phyloP scores from a whole-genome alignment of 1,140 invertebrate genomes.

The Neodiprion lecontei region DNA sequence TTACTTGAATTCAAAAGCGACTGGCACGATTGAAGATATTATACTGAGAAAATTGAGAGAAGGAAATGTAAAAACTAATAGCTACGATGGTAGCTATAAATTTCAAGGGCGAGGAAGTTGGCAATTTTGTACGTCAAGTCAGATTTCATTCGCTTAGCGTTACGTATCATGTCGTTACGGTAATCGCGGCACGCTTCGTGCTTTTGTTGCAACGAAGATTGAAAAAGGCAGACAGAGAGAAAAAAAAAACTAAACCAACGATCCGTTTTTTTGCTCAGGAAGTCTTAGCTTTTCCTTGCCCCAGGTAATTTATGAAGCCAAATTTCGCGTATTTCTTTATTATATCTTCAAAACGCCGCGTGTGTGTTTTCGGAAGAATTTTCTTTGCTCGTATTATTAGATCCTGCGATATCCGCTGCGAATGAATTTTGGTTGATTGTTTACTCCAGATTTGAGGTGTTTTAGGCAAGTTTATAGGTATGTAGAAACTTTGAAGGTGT shows the following conservation, averaged over 20 bases:
- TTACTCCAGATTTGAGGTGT: too few species aligned
- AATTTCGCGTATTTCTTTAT: neutral
- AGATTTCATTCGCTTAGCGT: neutral
- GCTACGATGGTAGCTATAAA: too few species aligned
- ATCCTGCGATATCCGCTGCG: too few species aligned
- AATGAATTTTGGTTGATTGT: too few species aligned
- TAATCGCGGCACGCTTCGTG: neutral
- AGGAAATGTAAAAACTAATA: too few species aligned
- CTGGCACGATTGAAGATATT: too few species aligned
- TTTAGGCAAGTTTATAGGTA: too few species aligned
- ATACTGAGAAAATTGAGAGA: too few species aligned
- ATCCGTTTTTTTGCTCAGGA: neutral
- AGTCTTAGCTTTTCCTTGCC: neutral
- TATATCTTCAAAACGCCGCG: neutral
- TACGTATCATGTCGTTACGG: neutral
- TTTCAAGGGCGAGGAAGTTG: too few species aligned
- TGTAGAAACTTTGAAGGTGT: too few species aligned
- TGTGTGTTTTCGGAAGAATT: neutral
- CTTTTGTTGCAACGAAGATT: neutral
- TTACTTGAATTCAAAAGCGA: too few species aligned
- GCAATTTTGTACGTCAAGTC: neutral
- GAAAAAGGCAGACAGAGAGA: neutral
- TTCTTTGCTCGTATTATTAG: neutral
- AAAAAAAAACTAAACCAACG: too few species aligned
- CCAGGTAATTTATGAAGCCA: neutral